These are phyloP conservation scores for Drosophila quinaria DNA, from an alignment of 2,888 invertebrate species.

Conservation along the genomic window DNA sequence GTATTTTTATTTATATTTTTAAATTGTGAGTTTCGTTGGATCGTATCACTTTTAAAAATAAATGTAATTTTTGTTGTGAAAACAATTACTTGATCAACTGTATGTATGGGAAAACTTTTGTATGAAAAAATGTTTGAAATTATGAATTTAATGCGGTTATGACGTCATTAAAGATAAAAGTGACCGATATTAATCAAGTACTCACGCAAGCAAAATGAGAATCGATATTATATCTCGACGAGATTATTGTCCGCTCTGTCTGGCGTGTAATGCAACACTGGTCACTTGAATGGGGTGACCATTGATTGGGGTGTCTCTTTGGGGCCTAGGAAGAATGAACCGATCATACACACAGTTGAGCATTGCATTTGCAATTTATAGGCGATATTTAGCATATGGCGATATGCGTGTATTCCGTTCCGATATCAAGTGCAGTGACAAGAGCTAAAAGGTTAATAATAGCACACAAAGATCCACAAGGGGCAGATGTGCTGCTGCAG, in stretches of 20 bases:
- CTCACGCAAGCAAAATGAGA: neutral
- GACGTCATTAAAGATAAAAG: slow-evolving; percentile 41
- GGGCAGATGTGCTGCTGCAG: slow-evolving; percentile 17
- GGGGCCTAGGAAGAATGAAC: slow-evolving; percentile 9
- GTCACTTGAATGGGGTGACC: neutral
- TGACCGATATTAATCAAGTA: slow-evolving; percentile 14
- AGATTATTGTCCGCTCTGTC: slow-evolving; percentile 23
- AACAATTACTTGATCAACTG: neutral
- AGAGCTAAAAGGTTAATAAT: slow-evolving; percentile 80
- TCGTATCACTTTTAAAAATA: neutral
- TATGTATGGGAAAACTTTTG: neutral
- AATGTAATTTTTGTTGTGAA: neutral
- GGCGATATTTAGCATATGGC: slow-evolving; percentile 20
- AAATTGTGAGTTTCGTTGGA: too few relatives aligned
- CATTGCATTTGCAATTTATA: slow-evolving; percentile 45
- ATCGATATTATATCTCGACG: slow-evolving; percentile 21
- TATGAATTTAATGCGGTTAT: slow-evolving; percentile 12
- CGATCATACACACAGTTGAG: slow-evolving; percentile 19
- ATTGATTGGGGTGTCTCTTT: slow-evolving; percentile 10
- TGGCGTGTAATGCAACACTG: slow-evolving; percentile 41
- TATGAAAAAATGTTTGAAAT: slow-evolving; percentile 8
- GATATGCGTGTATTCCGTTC: slow-evolving; percentile 29
- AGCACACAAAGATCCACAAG: slow-evolving; percentile 45
- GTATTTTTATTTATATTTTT: too few relatives aligned
- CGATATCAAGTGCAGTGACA: slow-evolving; percentile 65